A percentile compares a stretch with the other conserved stretches of the same genome.
phyloP scores from a whole-genome alignment of 2,888 invertebrate genomes.

The Eupithecia subfuscata region DNA sequence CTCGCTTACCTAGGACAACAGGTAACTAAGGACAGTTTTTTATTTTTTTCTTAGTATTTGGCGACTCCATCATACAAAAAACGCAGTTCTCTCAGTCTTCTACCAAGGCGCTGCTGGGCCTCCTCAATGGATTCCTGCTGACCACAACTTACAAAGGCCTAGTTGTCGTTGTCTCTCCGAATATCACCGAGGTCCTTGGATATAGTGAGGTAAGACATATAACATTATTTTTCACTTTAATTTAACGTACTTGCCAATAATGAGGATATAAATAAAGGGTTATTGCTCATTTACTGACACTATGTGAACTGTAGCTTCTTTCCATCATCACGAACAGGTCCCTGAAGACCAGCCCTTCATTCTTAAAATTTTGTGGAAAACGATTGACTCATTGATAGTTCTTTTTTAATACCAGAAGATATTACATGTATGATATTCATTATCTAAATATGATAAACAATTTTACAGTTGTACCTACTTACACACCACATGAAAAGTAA shows the following conservation, averaged over 20 bases:
- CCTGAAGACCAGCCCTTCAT: too few relatives aligned
- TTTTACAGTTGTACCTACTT: too few relatives aligned
- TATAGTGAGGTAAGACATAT: slow-evolving; percentile 89
- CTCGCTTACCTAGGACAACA: neutral
- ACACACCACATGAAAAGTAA: too few relatives aligned
- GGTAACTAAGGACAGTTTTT: neutral
- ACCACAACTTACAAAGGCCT: slow-evolving; percentile 91
- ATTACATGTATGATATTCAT: too few relatives aligned
- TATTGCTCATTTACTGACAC: too few relatives aligned
- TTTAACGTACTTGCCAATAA: neutral
- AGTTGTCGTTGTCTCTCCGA: slow-evolving; percentile 92
- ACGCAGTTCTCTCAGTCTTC: slow-evolving; percentile 69
- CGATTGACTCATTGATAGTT: neutral
- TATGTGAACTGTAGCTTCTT: too few relatives aligned
- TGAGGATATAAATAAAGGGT: neutral
- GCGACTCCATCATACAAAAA: slow-evolving; percentile 90
- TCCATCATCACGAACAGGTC: too few relatives aligned
- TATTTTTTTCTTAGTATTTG: slow-evolving; percentile 64
- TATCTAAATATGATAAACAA: too few relatives aligned
- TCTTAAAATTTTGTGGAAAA: too few relatives aligned
- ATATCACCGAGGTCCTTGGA: slow-evolving; percentile 91
- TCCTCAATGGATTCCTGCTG: slow-evolving; percentile 91
- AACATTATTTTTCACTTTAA: neutral
- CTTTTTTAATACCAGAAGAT: too few relatives aligned
- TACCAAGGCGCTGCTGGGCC: slow-evolving; percentile 82